These are phyloP conservation scores for Clarias laeviceps DNA, from an alignment of 2,797 vertebrate species.

Conservation along the genomic window DNA sequence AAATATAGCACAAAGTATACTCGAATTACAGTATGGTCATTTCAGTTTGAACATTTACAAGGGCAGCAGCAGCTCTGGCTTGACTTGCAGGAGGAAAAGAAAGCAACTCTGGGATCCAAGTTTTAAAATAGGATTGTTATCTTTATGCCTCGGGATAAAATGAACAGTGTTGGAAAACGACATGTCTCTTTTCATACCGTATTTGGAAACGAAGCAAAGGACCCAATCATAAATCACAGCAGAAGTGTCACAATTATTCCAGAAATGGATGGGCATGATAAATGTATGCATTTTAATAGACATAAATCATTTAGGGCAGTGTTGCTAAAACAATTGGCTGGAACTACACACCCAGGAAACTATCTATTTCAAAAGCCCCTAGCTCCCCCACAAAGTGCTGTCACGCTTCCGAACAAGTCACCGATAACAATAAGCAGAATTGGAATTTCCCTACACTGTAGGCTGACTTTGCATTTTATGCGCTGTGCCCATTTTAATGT, in stretches of 20 bases:
- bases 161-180: conserved; percentile 53
- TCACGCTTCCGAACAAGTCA: background rate
- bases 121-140: conserved; percentile 61
- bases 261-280: background rate
- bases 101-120: conserved; percentile 29
- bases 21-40: conserved; percentile 64
- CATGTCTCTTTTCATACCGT: conserved; percentile 47
- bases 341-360: background rate
- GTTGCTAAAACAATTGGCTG: background rate
- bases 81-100: conserved; percentile 36
- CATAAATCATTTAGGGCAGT: too few relatives aligned
- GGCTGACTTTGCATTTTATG: background rate
- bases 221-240: conserved; percentile 22
- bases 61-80: conserved; percentile 45
- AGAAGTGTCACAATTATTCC: conserved; percentile 21
- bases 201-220: conserved; percentile 46
- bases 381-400: too few relatives aligned
- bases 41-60: conserved; percentile 58
- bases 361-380: background rate
- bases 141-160: conserved; percentile 51
- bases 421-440: background rate
- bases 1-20: conserved; percentile 62
- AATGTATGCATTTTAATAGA: background rate
- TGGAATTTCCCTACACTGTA: background rate
- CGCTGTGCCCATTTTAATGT: background rate